Conservation (phyloP, 2,888 invertebrate genomes). For the Leptura quadrifasciata region DNA sequence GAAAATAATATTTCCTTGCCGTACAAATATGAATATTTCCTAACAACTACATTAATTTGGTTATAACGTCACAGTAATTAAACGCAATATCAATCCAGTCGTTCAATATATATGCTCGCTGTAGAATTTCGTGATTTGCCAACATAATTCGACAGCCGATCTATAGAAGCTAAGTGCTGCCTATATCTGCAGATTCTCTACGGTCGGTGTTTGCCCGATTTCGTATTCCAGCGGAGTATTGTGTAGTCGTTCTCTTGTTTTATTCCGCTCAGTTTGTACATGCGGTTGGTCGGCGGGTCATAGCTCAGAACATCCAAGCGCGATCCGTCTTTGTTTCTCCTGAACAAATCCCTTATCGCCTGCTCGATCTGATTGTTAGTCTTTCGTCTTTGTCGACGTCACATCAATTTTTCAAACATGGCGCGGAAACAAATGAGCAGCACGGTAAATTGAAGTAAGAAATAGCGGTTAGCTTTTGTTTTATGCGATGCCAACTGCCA, state of each 20-base stretch:
- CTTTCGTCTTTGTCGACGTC: slow-evolving; percentile 74
- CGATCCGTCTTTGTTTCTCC: slow-evolving; percentile 66
- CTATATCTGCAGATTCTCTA: slow-evolving; percentile 43
- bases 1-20: no score
- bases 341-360: slow-evolving; percentile 65
- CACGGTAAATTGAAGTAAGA: slow-evolving; percentile 74
- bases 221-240: slow-evolving; percentile 71
- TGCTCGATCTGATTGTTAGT: slow-evolving; percentile 71
- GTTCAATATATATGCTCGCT: background rate
- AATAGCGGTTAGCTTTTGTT: slow-evolving; percentile 75
- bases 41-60: no score
- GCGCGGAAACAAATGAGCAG: slow-evolving; percentile 74
- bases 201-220: slow-evolving; percentile 64
- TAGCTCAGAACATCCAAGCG: slow-evolving; percentile 65
- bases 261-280: slow-evolving; percentile 67
- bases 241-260: slow-evolving; percentile 71
- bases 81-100: background rate
- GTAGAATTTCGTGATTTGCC: background rate
- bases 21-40: no score
- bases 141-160: background rate
- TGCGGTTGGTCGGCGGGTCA: slow-evolving; percentile 72
- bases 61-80: background rate
- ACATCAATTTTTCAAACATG: slow-evolving; percentile 75
- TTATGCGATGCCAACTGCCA: slow-evolving; percentile 74
- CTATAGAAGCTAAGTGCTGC: slow-evolving; percentile 14